phyloP scores from a whole-genome alignment of 1,140 invertebrate genomes.

The Helicoverpa armigera region DNA sequence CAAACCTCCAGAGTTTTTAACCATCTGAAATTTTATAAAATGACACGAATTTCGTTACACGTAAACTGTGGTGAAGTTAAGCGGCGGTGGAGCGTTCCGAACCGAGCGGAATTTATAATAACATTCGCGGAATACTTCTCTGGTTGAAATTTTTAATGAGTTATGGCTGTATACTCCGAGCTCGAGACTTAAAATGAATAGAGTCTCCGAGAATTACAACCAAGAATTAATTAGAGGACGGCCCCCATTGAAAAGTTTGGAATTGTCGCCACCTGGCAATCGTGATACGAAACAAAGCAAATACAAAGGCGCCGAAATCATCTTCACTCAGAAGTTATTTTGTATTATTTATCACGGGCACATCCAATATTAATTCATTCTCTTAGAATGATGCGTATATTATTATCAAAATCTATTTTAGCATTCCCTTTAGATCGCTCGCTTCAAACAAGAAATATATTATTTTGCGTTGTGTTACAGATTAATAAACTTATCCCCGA shows the following conservation, averaged over 20 bases:
- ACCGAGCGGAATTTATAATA: conserved; percentile 59
- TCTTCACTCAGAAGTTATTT: conserved; percentile 57
- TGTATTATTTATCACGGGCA: conserved; percentile 58
- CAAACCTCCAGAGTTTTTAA: conserved; percentile 42
- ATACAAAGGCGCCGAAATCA: conserved; percentile 62
- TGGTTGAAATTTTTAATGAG: conserved; percentile 65
- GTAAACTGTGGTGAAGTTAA: conserved; percentile 46
- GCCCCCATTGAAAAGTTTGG: conserved; percentile 65
- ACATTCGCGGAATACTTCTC: conserved; percentile 59
- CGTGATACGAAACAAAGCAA: conserved; percentile 61
- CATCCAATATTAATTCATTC: conserved; percentile 61
- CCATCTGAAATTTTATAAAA: conserved; percentile 45
- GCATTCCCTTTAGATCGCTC: neutral
- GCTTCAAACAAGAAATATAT: conserved; percentile 11
- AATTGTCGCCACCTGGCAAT: conserved; percentile 69
- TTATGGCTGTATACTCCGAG: conserved; percentile 50
- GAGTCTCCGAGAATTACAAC: conserved; percentile 60
- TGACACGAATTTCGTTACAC: conserved; percentile 43
- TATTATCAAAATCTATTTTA: conserved; percentile 12
- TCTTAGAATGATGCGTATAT: conserved; percentile 15
- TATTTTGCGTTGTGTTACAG: conserved; percentile 10
- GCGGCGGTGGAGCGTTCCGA: conserved; percentile 13
- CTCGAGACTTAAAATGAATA: conserved; percentile 54
- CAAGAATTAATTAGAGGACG: conserved; percentile 69
- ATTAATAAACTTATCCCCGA: conserved; percentile 28